A percentile compares a stretch with the other conserved stretches of the same genome.
Evolutionary conservation across 2,888 invertebrate species (phyloP).

Genomic region (Odiellus spinosus): DNA sequence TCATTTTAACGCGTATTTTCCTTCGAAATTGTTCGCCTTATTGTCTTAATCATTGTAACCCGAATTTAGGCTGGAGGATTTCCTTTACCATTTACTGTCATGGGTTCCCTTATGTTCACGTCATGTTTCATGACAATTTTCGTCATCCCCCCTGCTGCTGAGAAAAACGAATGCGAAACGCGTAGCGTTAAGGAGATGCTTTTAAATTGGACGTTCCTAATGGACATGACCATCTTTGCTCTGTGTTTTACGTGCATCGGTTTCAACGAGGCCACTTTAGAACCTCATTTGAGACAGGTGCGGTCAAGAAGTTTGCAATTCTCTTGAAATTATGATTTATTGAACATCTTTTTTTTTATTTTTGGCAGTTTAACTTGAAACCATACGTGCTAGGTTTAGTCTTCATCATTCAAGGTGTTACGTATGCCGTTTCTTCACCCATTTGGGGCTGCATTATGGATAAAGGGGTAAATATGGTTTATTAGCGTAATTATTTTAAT

Average conservation of each 20-base stretch:
- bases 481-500: neutral
- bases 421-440: conserved; percentile 61
- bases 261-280: conserved; percentile 72
- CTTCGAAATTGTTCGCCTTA: too few species aligned
- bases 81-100: conserved; percentile 58
- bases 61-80: conserved; percentile 53
- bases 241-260: conserved; percentile 38
- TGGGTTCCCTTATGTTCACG: conserved; percentile 55
- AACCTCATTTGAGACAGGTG: conserved; percentile 59
- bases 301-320: too few species aligned
- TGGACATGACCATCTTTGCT: conserved; percentile 8
- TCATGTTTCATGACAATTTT: conserved; percentile 57
- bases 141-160: conserved; percentile 40
- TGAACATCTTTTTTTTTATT: conserved; percentile 14
- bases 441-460: conserved; percentile 66
- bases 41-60: too few species aligned
- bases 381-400: conserved; percentile 56
- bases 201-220: conserved; percentile 7
- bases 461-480: conserved; percentile 34
- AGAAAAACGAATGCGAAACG: neutral
- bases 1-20: too few species aligned
- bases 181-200: conserved; percentile 4
- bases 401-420: conserved; percentile 66
- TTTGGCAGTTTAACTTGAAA: conserved; percentile 47
- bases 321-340: conserved; percentile 5